Evolutionary conservation across 2,113 vertebrate species (phyloP), one percentile per base, ranked within the genome.

Genomic region (Ardeotis arabs): DNA sequence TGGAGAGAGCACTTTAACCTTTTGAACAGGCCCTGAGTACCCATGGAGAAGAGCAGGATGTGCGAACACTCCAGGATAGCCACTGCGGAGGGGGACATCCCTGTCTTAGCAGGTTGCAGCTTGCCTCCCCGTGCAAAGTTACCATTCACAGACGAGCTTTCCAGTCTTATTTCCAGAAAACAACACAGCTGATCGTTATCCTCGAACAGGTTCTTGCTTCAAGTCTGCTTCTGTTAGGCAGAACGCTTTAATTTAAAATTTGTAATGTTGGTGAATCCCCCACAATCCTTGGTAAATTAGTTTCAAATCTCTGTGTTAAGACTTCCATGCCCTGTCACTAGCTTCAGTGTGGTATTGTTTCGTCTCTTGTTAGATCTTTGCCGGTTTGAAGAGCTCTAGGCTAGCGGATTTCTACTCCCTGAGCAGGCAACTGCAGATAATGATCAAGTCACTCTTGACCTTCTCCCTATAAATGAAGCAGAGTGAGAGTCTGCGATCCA

Each of bases 381-480:
- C 70, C 58, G 37, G 66, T 79, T 79, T 94, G 91, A 91, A 95
- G 82, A 90, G 84, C 78, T 89, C 63, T 6, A 41, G 67, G 55
- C 84, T 90, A 69, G 94, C 0, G 5, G 58, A 89, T 95, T 94
- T 89, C 72, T 89, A 62, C 63, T 96, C 70, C 77, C 74, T 72
- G 67, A 82, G 58, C 67, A 87, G 67, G 67, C 77, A 89, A 50
- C 55, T 78, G 75, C 62, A 80, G 91, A 90, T 85, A 96, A 96
- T 91, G 74, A 94, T 93, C 63, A n/a, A 95, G 81, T 45, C 81
- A 41, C 58, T 95, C 91, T 66, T 95, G 93, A 96, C 93, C 87
- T 96, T 87, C 87, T 78, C 24, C 41, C 39, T 72, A 87, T 79
- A 87, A 87, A 93, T 58, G 70, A 69, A 85, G 67, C 69, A 66